Percentiles rank a stretch among this genome's conserved stretches.
Conservation (phyloP, 2,113 vertebrate genomes). For the Oreochromis spilurus region DNA sequence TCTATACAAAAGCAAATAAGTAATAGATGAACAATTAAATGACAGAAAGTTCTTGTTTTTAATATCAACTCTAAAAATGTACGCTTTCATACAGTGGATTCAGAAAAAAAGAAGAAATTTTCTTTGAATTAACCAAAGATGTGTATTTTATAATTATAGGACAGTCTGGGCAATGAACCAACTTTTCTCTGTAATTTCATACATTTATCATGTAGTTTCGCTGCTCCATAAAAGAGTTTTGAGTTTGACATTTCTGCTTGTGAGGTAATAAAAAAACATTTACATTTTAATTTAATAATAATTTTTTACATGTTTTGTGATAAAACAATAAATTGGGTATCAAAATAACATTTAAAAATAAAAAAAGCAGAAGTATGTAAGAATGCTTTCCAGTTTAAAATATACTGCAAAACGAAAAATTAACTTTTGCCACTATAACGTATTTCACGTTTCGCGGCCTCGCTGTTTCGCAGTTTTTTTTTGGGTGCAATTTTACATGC, state of each 20-base stretch:
- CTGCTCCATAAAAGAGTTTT: not conserved
- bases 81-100: not conserved
- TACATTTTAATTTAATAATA: not conserved
- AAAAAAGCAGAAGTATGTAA: not conserved
- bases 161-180: not conserved
- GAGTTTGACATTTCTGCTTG: not conserved
- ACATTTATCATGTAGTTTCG: not conserved
- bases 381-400: not conserved
- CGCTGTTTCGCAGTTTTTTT: not conserved
- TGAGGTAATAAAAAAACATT: not conserved
- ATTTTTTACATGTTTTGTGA: not conserved
- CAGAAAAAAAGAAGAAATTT: not conserved
- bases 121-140: not conserved
- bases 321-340: not conserved
- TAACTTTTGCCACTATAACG: not conserved
- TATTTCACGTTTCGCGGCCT: not conserved
- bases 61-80: not conserved
- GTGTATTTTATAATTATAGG: not conserved
- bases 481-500: not conserved
- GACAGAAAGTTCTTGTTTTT: not conserved
- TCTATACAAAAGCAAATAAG: not conserved
- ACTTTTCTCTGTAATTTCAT: not conserved
- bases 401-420: not conserved
- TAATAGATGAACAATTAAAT: not conserved
- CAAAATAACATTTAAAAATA: not conserved